phyloP scores from a whole-genome alignment of 2,888 invertebrate species.

The Philhelius pedissequus region DNA sequence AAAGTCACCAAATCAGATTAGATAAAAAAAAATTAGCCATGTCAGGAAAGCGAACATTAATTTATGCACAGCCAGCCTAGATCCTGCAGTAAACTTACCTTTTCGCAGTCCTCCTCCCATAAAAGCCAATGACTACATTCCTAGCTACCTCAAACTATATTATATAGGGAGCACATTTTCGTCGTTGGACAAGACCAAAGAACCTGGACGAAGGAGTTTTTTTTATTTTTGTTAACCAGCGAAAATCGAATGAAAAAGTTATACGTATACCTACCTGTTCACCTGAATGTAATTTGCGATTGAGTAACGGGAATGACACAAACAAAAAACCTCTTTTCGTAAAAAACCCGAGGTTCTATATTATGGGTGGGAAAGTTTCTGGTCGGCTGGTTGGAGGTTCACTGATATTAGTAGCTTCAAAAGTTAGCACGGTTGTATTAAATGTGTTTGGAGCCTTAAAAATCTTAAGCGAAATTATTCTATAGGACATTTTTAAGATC shows the following conservation, averaged over 20 bases:
- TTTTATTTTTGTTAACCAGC: no score
- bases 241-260: constrained; percentile 68
- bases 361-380: background rate
- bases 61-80: constrained; percentile 61
- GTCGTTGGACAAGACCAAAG: constrained; percentile 3
- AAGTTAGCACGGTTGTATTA: background rate
- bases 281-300: constrained; percentile 64
- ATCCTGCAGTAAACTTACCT: constrained; percentile 39
- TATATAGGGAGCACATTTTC: constrained; percentile 6
- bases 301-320: constrained; percentile 62
- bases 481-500: no score
- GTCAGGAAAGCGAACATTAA: constrained; percentile 53
- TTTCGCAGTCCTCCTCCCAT: constrained; percentile 13
- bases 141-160: background rate
- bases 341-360: constrained; percentile 4
- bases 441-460: background rate
- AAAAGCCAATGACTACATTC: background rate
- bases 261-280: constrained; percentile 66
- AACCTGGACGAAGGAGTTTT: constrained; percentile 45
- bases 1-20: constrained; percentile 67
- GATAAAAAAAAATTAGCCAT: constrained; percentile 49
- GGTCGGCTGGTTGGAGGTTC: background rate
- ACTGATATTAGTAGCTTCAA: background rate
- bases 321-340: background rate
- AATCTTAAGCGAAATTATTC: background rate